Conservation (phyloP, 1,140 invertebrate species). For the Agrilus planipennis region DNA sequence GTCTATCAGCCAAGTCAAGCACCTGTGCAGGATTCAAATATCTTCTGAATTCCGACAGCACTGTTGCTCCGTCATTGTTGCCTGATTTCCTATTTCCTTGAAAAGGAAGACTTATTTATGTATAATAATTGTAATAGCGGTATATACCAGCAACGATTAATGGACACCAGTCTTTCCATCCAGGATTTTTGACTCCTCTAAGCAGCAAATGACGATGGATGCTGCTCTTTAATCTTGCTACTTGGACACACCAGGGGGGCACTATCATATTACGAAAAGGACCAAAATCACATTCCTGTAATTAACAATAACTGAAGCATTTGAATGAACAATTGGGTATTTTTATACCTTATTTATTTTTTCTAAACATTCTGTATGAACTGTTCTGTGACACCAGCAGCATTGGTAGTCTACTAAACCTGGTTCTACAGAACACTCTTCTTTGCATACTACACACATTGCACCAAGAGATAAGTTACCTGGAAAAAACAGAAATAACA, state of each 20-base stretch:
- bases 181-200: conserved; percentile 38
- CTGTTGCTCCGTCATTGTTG: conserved; percentile 68
- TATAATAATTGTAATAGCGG: too few species aligned
- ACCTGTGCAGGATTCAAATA: conserved; percentile 82
- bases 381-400: conserved; percentile 76
- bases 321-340: conserved; percentile 4
- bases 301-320: conserved; percentile 10
- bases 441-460: conserved; percentile 51
- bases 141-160: conserved; percentile 58
- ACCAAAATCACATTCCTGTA: conserved; percentile 60
- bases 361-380: conserved; percentile 54
- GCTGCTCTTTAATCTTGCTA: conserved; percentile 46
- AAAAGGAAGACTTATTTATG: conserved; percentile 7
- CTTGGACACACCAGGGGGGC: conserved; percentile 55
- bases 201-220: conserved; percentile 42
- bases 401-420: conserved; percentile 67
- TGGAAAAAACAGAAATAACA: conserved; percentile 20
- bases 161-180: conserved; percentile 58
- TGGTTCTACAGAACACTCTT: conserved; percentile 54
- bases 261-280: conserved; percentile 57
- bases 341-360: conserved; percentile 27
- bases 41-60: conserved; percentile 67
- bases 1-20: conserved; percentile 62
- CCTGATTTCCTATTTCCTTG: conserved; percentile 81
- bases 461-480: conserved; percentile 56